Evolutionary conservation across 2,888 invertebrate genomes (phyloP).

Genomic region (Xanthorhoe designata): DNA sequence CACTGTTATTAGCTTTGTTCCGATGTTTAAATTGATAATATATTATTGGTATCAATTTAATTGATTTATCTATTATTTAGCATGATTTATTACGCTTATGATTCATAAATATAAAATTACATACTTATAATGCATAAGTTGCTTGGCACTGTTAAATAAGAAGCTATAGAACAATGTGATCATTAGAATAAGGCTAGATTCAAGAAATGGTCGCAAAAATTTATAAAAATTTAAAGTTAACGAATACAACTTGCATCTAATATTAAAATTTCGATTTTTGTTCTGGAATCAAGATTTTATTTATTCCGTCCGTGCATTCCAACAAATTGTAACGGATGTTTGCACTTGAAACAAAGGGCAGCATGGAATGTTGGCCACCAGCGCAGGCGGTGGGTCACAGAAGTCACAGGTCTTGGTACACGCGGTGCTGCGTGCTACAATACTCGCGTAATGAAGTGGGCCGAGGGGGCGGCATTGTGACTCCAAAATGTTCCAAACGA

Average conservation of each 20-base stretch:
- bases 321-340: constrained; percentile 43
- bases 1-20: constrained; percentile 67
- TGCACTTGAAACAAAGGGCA: constrained; percentile 57
- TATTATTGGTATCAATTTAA: constrained; percentile 67
- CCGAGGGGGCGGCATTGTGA: constrained; percentile 81
- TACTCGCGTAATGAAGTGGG: constrained; percentile 85
- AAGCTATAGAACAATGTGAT: no score
- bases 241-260: no score
- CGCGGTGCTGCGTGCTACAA: constrained; percentile 70
- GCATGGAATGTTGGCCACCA: constrained; percentile 64
- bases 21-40: constrained; percentile 68
- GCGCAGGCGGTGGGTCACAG: constrained; percentile 68
- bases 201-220: no score
- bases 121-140: no score
- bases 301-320: constrained; percentile 23
- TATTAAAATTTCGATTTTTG: neutral
- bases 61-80: neutral
- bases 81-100: neutral
- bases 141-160: no score
- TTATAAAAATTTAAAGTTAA: no score
- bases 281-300: neutral
- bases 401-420: constrained; percentile 60
- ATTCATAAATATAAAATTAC: no score
- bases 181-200: no score
- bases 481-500: constrained; percentile 67